Conservation (phyloP, 2,797 vertebrate genomes). For the Brotula barbata region DNA sequence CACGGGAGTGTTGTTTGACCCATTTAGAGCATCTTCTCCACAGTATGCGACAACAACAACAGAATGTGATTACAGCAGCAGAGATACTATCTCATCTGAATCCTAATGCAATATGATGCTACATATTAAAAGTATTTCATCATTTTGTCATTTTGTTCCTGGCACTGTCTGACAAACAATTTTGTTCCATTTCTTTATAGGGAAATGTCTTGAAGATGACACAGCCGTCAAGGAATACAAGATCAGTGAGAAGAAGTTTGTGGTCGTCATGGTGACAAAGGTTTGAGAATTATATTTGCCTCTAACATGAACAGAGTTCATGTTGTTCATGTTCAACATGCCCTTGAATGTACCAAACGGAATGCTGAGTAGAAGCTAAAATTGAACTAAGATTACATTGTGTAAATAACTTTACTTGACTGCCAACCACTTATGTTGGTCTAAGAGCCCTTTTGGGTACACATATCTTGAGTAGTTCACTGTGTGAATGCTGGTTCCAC, state of each 20-base stretch:
- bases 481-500: slow-evolving; percentile 5
- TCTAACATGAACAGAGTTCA: neutral
- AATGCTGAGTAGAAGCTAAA: neutral
- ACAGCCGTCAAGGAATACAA: slow-evolving; percentile 93
- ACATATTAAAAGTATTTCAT: slow-evolving; percentile 10
- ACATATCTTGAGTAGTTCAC: neutral
- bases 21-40: neutral
- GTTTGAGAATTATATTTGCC: slow-evolving; percentile 71
- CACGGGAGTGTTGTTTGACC: neutral
- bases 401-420: neutral
- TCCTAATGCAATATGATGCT: neutral
- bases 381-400: slow-evolving; percentile 1
- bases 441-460: slow-evolving; percentile 3
- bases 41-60: slow-evolving; percentile 5
- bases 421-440: neutral
- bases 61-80: slow-evolving; percentile 20
- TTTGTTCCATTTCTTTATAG: slow-evolving; percentile 66
- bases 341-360: neutral
- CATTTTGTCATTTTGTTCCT: neutral
- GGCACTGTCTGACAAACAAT: neutral
- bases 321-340: neutral
- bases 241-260: slow-evolving; percentile 97
- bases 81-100: neutral
- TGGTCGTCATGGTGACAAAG: slow-evolving; percentile 98
- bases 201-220: slow-evolving; percentile 96